phyloP scores from a whole-genome alignment of 2,113 vertebrate genomes.

The Burhinus bistriatus region DNA sequence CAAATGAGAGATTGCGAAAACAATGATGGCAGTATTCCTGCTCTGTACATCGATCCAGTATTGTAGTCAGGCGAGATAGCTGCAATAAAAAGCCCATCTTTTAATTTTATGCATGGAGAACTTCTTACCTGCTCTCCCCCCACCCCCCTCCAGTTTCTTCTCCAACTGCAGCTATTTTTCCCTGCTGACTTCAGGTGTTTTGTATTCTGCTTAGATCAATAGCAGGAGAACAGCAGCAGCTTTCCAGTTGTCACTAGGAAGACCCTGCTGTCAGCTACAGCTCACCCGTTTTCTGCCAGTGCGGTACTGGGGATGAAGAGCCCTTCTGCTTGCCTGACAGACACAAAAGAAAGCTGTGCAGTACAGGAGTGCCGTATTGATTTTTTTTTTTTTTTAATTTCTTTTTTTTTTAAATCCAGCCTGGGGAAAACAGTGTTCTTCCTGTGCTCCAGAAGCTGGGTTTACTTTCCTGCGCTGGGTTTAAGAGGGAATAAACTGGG shows the following conservation, averaged over 20 bases:
- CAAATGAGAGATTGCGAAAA: not conserved
- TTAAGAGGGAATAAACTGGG: not conserved
- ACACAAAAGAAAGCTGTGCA: not conserved
- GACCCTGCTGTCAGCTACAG: constrained; percentile 56
- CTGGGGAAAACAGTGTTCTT: not conserved
- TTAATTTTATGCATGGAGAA: constrained; percentile 67
- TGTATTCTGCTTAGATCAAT: constrained; percentile 61
- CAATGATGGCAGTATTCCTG: constrained; percentile 29
- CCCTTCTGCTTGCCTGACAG: constrained; percentile 26
- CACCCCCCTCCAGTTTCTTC: not conserved
- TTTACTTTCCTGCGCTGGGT: not conserved
- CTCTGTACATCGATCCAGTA: constrained; percentile 22
- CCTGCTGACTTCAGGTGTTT: constrained; percentile 65
- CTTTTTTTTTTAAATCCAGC: not conserved
- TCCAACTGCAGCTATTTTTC: constrained; percentile 61
- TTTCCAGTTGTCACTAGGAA: constrained; percentile 53
- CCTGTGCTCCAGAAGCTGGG: not conserved
- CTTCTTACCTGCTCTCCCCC: constrained; percentile 46
- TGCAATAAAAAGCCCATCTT: constrained; percentile 16
- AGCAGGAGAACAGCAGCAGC: constrained; percentile 50
- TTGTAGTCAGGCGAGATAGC: not conserved
- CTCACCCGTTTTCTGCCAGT: not conserved
- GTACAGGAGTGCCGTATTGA: not conserved
- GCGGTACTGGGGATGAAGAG: not conserved
- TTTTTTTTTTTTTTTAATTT: not conserved